These are phyloP conservation scores for Charanyca ferruginea DNA, from an alignment of 2,888 invertebrate species.

Conservation along the genomic window DNA sequence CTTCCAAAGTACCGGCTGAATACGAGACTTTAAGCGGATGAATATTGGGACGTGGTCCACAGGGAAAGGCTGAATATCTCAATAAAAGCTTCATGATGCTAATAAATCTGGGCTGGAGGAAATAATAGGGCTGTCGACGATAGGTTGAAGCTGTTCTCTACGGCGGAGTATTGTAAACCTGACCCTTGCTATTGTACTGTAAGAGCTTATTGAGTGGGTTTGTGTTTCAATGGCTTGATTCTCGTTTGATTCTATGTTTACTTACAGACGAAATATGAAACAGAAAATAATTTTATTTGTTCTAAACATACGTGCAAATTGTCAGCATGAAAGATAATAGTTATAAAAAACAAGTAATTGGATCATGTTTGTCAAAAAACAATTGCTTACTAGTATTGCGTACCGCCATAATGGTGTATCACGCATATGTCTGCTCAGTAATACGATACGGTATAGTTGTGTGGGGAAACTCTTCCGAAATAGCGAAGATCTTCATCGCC, in stretches of 20 bases:
- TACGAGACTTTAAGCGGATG: conserved; percentile 38
- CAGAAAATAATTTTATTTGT: too few species aligned
- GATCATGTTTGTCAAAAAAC: too few species aligned
- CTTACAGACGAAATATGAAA: background rate
- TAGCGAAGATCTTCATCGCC: too few species aligned
- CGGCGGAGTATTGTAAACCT: background rate
- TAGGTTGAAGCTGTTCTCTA: conserved; percentile 11
- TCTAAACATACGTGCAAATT: too few species aligned
- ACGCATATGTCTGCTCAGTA: too few species aligned
- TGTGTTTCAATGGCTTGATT: background rate
- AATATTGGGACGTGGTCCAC: conserved; percentile 48
- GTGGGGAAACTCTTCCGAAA: too few species aligned
- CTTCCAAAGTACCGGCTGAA: conserved; percentile 12
- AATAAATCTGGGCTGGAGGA: conserved; percentile 32
- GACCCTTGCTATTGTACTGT: background rate
- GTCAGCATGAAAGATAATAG: too few species aligned
- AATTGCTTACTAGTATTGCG: too few species aligned
- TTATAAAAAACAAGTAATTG: too few species aligned
- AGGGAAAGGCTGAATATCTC: conserved; percentile 30
- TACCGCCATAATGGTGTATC: too few species aligned
- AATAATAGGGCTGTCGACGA: conserved; percentile 25
- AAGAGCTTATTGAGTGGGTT: background rate
- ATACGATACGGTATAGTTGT: too few species aligned
- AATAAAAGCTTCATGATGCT: conserved; percentile 45
- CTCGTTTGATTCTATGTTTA: conserved; percentile 2